These are phyloP conservation scores for Sebastes kiyomatsui DNA, from an alignment of 2,797 vertebrate genomes.

Conservation along the genomic window DNA sequence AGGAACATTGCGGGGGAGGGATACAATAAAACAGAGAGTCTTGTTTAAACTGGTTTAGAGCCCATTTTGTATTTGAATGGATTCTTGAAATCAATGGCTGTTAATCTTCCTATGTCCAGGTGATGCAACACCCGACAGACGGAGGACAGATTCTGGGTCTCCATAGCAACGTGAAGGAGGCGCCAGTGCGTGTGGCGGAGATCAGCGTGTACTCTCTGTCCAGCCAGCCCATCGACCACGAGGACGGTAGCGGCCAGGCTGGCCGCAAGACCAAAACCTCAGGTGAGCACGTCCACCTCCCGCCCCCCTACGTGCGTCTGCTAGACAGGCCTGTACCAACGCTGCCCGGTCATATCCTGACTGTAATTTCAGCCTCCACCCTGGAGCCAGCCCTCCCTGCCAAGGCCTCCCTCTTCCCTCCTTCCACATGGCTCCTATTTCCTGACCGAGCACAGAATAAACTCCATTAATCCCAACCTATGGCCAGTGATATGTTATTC, in stretches of 20 bases:
- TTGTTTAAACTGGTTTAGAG: background rate
- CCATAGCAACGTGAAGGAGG: constrained; percentile 85
- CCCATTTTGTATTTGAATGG: background rate
- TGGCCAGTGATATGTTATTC: constrained; percentile 65
- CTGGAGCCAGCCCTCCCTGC: constrained; percentile 30
- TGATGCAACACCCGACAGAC: constrained; percentile 86
- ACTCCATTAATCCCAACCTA: constrained; percentile 64
- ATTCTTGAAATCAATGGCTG: background rate
- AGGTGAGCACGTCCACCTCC: constrained; percentile 67
- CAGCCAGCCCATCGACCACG: constrained; percentile 85
- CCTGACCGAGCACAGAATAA: constrained; percentile 55
- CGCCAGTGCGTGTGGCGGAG: constrained; percentile 82
- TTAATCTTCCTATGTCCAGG: constrained; percentile 67
- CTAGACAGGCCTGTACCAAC: constrained; percentile 16
- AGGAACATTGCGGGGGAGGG: background rate
- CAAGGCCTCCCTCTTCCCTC: constrained; percentile 44
- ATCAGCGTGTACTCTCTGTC: constrained; percentile 85
- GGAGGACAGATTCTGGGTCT: constrained; percentile 84
- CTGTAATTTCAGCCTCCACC: constrained; percentile 55
- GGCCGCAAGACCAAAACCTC: constrained; percentile 83
- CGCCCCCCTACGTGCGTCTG: background rate
- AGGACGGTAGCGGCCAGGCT: constrained; percentile 78
- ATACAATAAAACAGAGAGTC: background rate
- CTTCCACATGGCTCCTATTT: constrained; percentile 69
- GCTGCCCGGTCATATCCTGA: constrained; percentile 19